Percentiles rank a stretch among this genome's conserved stretches.
phyloP scores from a whole-genome alignment of 2,113 vertebrate genomes.

The Pachyramphus minor region DNA sequence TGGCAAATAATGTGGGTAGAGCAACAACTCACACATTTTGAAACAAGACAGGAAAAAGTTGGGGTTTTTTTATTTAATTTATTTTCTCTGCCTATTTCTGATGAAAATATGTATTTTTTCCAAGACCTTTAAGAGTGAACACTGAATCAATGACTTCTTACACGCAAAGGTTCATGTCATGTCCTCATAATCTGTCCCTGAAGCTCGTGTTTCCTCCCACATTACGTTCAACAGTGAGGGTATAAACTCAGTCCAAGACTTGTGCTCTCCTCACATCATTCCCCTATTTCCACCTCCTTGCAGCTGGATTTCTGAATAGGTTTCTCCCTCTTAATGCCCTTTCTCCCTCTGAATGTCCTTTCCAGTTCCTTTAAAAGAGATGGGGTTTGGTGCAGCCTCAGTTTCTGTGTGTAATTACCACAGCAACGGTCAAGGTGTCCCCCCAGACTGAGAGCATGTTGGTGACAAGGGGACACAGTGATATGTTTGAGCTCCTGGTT shows the following conservation, averaged over 20 bases:
- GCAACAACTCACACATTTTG: neutral
- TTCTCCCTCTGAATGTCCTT: neutral
- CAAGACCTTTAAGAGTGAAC: neutral
- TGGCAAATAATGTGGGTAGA: neutral
- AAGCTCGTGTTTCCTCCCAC: neutral
- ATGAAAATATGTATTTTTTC: neutral
- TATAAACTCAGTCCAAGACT: neutral
- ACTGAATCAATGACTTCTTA: neutral
- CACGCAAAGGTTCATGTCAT: neutral
- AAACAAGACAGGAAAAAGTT: fast-evolving
- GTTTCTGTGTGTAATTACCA: neutral
- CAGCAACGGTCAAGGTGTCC: neutral
- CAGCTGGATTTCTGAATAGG: neutral
- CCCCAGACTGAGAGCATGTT: fast-evolving
- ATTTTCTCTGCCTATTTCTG: neutral
- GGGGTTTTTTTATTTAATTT: too few species aligned
- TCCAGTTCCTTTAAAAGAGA: neutral
- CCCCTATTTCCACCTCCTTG: neutral
- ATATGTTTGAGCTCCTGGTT: neutral
- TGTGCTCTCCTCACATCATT: neutral
- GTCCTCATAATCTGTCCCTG: neutral
- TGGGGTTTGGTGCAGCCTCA: neutral
- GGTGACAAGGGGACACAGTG: neutral
- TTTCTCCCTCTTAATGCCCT: neutral
- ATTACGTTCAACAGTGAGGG: fast-evolving